Evolutionary conservation across 2,797 vertebrate genomes (phyloP).

Genomic region (Microctenopoma stevenorrisi): DNA sequence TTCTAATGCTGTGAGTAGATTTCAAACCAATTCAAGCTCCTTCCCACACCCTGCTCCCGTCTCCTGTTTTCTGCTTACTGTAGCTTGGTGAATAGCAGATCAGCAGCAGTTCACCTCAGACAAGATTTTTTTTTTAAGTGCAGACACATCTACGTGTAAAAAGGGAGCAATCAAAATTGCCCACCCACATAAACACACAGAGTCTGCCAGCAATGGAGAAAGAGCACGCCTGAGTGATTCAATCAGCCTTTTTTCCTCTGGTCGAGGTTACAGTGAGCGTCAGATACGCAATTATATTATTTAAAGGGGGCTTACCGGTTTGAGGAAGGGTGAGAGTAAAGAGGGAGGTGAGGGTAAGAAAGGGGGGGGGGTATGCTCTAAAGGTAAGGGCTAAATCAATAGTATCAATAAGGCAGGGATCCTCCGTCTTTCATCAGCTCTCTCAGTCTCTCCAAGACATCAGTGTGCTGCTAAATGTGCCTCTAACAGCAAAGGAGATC

Average conservation of each 20-base stretch:
- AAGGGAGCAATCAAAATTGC: constrained; percentile 48
- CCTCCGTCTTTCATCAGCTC: constrained; percentile 87
- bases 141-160: constrained; percentile 58
- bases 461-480: constrained; percentile 76
- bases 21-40: neutral
- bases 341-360: constrained; percentile 43
- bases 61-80: constrained; percentile 35
- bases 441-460: constrained; percentile 77
- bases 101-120: constrained; percentile 50
- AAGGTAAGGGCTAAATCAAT: constrained; percentile 87
- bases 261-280: constrained; percentile 71
- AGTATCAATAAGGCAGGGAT: constrained; percentile 87
- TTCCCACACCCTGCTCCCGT: neutral
- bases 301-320: constrained; percentile 81
- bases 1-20: constrained; percentile 8
- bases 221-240: constrained; percentile 60
- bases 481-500: constrained; percentile 60
- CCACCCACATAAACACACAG: constrained; percentile 33
- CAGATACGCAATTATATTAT: constrained; percentile 84
- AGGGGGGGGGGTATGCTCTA: constrained; percentile 82
- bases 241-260: constrained; percentile 57
- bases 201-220: constrained; percentile 44
- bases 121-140: constrained; percentile 36
- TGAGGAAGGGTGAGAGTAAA: constrained; percentile 54
- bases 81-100: constrained; percentile 45